These are phyloP conservation scores for Temnothorax curvispinosus DNA, from an alignment of 1,140 invertebrate species.

Conservation along the genomic window DNA sequence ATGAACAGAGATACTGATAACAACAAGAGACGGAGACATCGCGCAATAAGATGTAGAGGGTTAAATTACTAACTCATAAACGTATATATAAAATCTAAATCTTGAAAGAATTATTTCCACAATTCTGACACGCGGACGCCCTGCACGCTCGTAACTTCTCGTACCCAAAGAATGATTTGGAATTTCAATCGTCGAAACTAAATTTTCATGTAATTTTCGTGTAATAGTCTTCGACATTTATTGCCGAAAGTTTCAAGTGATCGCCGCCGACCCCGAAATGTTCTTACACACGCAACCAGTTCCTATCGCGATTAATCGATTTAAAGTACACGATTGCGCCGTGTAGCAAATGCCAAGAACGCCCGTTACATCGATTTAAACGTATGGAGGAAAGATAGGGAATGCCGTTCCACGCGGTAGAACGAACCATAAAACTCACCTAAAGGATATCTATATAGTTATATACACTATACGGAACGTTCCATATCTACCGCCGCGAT, in stretches of 20 bases:
- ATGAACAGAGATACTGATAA: constrained; percentile 55
- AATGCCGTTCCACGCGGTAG: neutral
- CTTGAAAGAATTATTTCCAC: constrained; percentile 9
- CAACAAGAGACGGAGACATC: neutral
- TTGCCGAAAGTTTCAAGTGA: constrained; percentile 58
- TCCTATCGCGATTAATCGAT: constrained; percentile 58
- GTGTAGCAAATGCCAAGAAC: constrained; percentile 33
- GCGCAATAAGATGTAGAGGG: constrained; percentile 51
- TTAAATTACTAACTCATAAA: constrained; percentile 62
- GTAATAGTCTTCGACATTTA: constrained; percentile 56
- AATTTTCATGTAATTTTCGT: constrained; percentile 49
- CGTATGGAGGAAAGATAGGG: constrained; percentile 28
- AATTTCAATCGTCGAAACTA: constrained; percentile 50
- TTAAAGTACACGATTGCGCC: constrained; percentile 50
- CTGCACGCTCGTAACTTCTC: constrained; percentile 24
- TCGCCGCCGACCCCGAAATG: constrained; percentile 44
- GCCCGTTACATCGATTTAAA: constrained; percentile 48
- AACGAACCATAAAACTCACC: constrained; percentile 2
- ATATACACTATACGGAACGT: neutral
- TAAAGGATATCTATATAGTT: neutral
- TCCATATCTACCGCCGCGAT: neutral
- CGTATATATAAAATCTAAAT: neutral
- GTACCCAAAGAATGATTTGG: constrained; percentile 38
- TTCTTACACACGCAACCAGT: constrained; percentile 46
- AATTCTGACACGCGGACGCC: neutral